Evolutionary conservation across 2,888 invertebrate species (phyloP).

Genomic region (Eupithecia dodoneata): DNA sequence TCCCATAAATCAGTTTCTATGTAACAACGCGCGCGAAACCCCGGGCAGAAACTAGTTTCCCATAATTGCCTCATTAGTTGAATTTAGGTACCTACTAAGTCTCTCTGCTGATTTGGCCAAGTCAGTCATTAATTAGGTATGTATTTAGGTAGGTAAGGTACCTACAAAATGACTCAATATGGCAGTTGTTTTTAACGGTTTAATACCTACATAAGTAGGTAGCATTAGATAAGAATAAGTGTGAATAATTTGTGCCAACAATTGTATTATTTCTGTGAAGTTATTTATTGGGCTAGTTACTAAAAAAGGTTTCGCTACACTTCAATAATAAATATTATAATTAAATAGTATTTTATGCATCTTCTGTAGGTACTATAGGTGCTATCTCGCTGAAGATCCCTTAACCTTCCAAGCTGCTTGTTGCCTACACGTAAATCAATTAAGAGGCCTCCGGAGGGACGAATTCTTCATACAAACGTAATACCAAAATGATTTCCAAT

Average conservation of each 20-base stretch:
- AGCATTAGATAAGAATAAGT: background rate
- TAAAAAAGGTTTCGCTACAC: too few species aligned
- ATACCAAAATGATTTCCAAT: too few species aligned
- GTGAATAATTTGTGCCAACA: background rate
- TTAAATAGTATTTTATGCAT: too few species aligned
- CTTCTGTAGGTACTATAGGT: too few species aligned
- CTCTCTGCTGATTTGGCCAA: background rate
- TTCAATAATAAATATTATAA: too few species aligned
- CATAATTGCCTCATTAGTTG: background rate
- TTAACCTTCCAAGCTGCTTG: background rate
- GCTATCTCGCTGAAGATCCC: background rate
- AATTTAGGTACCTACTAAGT: background rate
- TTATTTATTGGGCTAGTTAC: too few species aligned
- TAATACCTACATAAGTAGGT: background rate
- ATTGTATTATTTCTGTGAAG: too few species aligned
- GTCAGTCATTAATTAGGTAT: background rate
- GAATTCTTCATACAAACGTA: too few species aligned
- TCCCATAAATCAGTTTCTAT: too few species aligned
- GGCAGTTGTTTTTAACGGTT: background rate
- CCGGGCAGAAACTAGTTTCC: background rate
- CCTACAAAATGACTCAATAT: background rate
- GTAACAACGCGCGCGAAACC: too few species aligned
- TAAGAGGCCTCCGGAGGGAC: too few species aligned
- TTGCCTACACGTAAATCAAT: background rate
- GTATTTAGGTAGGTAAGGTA: background rate